A percentile compares a stretch with the other conserved stretches of the same genome.
Conservation (phyloP, 2,113 vertebrate genomes). For the Halcyon senegalensis region DNA sequence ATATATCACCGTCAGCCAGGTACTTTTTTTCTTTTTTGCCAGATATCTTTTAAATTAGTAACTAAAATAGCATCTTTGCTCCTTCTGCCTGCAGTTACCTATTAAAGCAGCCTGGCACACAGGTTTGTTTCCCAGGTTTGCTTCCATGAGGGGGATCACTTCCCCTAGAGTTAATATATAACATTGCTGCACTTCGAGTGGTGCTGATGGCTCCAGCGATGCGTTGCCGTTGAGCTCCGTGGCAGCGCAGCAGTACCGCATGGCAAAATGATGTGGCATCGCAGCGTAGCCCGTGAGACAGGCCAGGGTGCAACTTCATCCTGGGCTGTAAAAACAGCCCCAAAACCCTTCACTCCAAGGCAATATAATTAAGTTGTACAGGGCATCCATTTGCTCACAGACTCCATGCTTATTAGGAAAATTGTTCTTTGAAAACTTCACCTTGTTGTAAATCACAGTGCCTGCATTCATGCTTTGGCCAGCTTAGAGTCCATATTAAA, state of each 20-base stretch:
- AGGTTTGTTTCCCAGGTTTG: not conserved
- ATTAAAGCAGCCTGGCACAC: not conserved
- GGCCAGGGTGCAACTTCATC: not conserved
- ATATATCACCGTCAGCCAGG: not conserved
- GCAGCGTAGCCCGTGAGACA: accelerated
- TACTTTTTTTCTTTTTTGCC: not conserved
- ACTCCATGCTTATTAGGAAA: not conserved
- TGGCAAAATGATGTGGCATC: not conserved
- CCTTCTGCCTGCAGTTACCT: not conserved
- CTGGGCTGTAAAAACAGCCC: not conserved
- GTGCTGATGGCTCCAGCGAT: accelerated
- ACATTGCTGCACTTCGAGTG: not conserved
- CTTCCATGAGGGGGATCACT: not conserved
- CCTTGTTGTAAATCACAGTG: accelerated
- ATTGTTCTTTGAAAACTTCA: not conserved
- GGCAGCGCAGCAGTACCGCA: accelerated
- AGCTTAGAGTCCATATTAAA: not conserved
- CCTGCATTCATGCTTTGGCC: not conserved
- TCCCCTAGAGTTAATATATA: not conserved
- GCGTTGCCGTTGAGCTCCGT: accelerated
- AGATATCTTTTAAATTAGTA: not conserved
- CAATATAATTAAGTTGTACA: not conserved
- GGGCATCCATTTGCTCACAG: not conserved
- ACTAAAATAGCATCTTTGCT: not conserved
- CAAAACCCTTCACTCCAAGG: not conserved